Conservation (phyloP, 2,113 vertebrate genomes). For the Cephalopholis sonnerati region DNA sequence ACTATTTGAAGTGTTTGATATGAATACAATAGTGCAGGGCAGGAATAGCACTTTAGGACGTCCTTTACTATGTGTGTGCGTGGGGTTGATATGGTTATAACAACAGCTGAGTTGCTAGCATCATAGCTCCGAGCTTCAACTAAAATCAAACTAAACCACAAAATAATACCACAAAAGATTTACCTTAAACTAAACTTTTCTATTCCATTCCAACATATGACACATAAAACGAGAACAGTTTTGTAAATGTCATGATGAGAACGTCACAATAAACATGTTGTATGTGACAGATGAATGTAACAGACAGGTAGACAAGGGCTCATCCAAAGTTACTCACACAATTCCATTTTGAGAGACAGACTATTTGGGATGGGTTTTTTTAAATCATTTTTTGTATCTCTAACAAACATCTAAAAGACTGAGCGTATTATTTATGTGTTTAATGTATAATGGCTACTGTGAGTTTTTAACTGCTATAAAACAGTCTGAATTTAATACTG, state of each 20-base stretch:
- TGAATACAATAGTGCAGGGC: background rate
- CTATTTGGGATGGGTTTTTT: background rate
- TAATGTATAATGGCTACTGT: background rate
- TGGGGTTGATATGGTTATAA: background rate
- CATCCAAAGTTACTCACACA: too few relatives aligned
- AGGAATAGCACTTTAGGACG: background rate
- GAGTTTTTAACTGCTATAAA: too few relatives aligned
- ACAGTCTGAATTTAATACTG: too few relatives aligned
- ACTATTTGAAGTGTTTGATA: background rate
- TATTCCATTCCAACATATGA: background rate
- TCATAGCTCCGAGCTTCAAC: background rate
- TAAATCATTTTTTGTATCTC: background rate
- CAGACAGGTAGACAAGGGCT: too few relatives aligned
- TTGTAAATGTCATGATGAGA: background rate
- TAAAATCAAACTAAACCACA: background rate
- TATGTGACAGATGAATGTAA: too few relatives aligned
- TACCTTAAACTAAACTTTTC: background rate
- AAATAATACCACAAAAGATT: background rate
- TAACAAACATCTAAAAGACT: background rate
- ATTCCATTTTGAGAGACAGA: background rate
- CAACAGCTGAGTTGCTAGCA: too few relatives aligned
- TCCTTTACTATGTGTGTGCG: background rate
- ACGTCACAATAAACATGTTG: too few relatives aligned
- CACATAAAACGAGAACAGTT: background rate
- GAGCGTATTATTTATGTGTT: background rate